These are phyloP conservation scores for Tipula confusa DNA, from an alignment of 2,888 invertebrate species.

Conservation along the genomic window DNA sequence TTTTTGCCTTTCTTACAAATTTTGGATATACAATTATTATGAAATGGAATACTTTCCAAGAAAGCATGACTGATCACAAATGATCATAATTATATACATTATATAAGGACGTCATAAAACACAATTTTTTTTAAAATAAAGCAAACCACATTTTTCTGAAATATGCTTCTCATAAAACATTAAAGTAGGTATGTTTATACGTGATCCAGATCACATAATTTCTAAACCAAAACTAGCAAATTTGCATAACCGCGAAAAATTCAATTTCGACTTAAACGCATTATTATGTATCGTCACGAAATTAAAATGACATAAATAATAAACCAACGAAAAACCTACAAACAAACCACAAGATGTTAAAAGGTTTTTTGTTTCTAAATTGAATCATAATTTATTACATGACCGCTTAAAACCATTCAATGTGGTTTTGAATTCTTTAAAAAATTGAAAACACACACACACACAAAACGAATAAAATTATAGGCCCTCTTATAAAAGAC, in stretches of 20 bases:
- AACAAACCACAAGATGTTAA: background rate
- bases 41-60: no score
- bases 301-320: background rate
- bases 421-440: background rate
- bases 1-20: no score
- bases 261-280: background rate
- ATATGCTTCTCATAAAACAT: background rate
- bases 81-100: no score
- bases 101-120: background rate
- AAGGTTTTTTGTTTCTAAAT: background rate
- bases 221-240: background rate
- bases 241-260: background rate
- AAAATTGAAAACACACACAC: no score
- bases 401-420: no score
- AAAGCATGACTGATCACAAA: no score
- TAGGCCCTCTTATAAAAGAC: background rate
- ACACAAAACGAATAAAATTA: slow-evolving; percentile 15
- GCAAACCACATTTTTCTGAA: no score
- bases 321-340: background rate
- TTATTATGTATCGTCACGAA: background rate
- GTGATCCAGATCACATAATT: background rate
- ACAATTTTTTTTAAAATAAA: background rate
- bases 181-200: background rate
- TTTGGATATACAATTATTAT: no score
- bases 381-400: background rate